Conservation (phyloP, 2,888 invertebrate genomes). For the Tinea semifulvella region DNA sequence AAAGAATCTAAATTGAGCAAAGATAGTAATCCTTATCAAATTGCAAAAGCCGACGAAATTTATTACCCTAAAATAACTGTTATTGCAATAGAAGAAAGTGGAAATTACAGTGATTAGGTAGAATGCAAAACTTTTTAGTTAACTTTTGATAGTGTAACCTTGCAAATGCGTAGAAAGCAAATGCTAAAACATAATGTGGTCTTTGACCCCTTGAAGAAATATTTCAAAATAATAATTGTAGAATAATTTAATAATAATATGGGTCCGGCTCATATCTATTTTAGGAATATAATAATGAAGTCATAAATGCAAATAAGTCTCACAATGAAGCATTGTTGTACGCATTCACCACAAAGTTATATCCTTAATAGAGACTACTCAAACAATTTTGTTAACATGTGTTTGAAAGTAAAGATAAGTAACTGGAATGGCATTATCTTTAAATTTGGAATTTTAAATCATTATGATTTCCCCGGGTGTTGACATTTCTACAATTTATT, state of each 20-base stretch:
- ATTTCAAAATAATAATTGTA: slow-evolving; percentile 30
- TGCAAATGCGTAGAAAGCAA: slow-evolving; percentile 44
- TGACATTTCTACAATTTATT: slow-evolving; percentile 2
- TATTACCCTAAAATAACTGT: slow-evolving; percentile 33
- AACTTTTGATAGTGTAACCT: slow-evolving; percentile 40
- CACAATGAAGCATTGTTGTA: slow-evolving; percentile 2
- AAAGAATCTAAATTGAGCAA: background rate
- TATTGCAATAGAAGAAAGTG: slow-evolving; percentile 36
- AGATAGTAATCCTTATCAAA: background rate
- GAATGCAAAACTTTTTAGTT: slow-evolving; percentile 11
- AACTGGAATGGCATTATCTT: background rate
- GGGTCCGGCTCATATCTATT: slow-evolving; percentile 21
- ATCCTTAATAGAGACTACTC: background rate
- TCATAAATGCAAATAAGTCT: slow-evolving; percentile 9
- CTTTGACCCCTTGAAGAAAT: slow-evolving; percentile 43
- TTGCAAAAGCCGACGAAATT: slow-evolving; percentile 30
- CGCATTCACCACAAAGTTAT: background rate
- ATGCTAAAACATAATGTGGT: slow-evolving; percentile 54
- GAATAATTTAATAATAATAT: too few species aligned
- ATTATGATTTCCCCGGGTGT: background rate
- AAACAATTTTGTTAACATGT: background rate
- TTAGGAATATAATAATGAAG: slow-evolving; percentile 5
- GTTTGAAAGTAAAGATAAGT: slow-evolving; percentile 1
- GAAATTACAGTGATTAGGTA: slow-evolving; percentile 29
- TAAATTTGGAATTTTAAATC: background rate